Evolutionary conservation across 1,140 invertebrate genomes (phyloP), one percentile per base, ranked within the genome.

Genomic region (Platyscapa corneri): DNA sequence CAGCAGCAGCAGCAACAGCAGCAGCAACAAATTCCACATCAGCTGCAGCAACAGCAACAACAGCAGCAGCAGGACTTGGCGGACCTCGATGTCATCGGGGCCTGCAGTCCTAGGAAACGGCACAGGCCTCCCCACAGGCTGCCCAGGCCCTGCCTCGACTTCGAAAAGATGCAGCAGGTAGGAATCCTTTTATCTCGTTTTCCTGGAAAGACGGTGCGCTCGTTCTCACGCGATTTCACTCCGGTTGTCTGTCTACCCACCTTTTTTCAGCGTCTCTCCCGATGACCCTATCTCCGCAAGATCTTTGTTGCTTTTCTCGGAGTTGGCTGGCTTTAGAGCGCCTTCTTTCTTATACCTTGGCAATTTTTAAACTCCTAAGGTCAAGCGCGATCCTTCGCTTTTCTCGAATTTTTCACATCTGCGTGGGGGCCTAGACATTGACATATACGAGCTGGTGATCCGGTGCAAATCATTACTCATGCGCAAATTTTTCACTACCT

Each of bases 131-230:
- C 94, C 84, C 94, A 95, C 89, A 92, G 95, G 88, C 94, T 95
- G 86, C 96, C 96, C 90, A 95, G 97, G 91, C 97, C 97, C 87
- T 97, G 97, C 93, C 95, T 98, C 90, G 97, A 98, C 94, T 98
- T 98, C 93, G 97, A 98, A 94, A 98, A 98, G 95, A 98, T 98
- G 97, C 97, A 98, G 94, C 96, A 97, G 96, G 96, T 97, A 94
- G 27, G 67, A 37, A 32, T 37, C 30, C 32, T 37, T 34, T 37
- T 37, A 34, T 70, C 32, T 70, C 32, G 65, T 8, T 70, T 70
- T 16, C 32, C 3, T 27, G 56, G 56, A 60, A 60, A 27, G 1
- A 5, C 10, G 23, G 2, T 60, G 56, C 20, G 56, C 56, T 60
- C 23, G 23, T 60, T 60, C 56, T 60, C 23, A 60, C 56, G 56